Conservation (phyloP, 1,140 invertebrate species). For the Atta texana region DNA sequence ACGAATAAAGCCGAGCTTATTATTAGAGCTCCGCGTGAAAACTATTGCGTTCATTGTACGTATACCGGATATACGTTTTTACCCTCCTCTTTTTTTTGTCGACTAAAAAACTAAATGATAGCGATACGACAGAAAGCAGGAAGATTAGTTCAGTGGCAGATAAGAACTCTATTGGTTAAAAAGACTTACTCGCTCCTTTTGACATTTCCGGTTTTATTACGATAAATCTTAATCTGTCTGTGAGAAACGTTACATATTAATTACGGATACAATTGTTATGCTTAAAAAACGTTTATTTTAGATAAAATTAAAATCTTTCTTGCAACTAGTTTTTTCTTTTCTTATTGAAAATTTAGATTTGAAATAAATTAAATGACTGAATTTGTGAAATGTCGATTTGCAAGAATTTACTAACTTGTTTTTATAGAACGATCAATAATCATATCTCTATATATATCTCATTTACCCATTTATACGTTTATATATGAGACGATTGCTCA, state of each 20-base stretch:
- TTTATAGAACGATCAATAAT: not conserved
- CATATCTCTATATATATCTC: not conserved
- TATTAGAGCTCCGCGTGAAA: conserved; percentile 5
- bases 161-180: conserved; percentile 42
- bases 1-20: not conserved
- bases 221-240: conserved; percentile 50
- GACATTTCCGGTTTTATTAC: conserved; percentile 48
- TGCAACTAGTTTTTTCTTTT: not conserved
- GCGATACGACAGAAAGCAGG: not conserved
- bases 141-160: conserved; percentile 46
- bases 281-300: not conserved
- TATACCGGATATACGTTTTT: not conserved
- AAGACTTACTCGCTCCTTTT: conserved; percentile 42
- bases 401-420: not conserved
- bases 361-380: not conserved
- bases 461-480: not conserved
- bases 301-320: conserved; percentile 1
- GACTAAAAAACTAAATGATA: conserved; percentile 18
- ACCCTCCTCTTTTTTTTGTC: not conserved
- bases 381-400: not conserved
- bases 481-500: too few species aligned
- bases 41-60: not conserved
- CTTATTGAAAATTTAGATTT: not conserved
- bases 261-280: not conserved
- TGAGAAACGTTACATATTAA: conserved; percentile 32